Evolutionary conservation across 37 sponge, comb jelly and placozoan species (phyloP).

Genomic region (Spongilla lacustris): DNA sequence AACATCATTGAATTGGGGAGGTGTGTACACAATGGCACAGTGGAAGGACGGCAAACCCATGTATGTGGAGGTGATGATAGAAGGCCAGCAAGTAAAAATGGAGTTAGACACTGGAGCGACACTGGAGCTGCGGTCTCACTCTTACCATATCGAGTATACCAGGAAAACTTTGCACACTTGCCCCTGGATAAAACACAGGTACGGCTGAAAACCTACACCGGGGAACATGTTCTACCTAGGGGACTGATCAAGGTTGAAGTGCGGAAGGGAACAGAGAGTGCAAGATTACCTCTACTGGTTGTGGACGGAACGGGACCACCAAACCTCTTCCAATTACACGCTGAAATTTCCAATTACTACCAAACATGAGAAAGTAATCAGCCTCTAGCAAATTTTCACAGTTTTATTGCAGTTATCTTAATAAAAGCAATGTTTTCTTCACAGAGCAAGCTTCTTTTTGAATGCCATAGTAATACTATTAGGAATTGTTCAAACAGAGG

Average conservation of each 20-base stretch:
- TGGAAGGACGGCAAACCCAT: too few species aligned
- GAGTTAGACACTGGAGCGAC: slow-evolving; percentile 12
- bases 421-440: slow-evolving; percentile 1
- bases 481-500: background rate
- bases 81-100: background rate
- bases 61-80: background rate
- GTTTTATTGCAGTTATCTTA: background rate
- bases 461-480: slow-evolving; percentile 1
- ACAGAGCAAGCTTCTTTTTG: background rate
- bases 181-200: background rate
- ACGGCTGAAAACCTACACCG: slow-evolving; percentile 9
- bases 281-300: slow-evolving; percentile 2
- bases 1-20: too few species aligned
- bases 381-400: background rate
- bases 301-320: background rate
- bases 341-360: background rate
- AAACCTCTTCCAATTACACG: background rate
- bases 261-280: background rate
- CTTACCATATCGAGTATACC: background rate
- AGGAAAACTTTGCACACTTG: background rate
- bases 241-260: slow-evolving; percentile 5
- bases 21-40: too few species aligned
- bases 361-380: background rate
- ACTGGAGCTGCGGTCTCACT: slow-evolving; percentile 20
- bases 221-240: background rate